A percentile compares a stretch with the other conserved stretches of the same genome.
Conservation (phyloP, 2,797 vertebrate genomes). For the Etheostoma nigrum region DNA sequence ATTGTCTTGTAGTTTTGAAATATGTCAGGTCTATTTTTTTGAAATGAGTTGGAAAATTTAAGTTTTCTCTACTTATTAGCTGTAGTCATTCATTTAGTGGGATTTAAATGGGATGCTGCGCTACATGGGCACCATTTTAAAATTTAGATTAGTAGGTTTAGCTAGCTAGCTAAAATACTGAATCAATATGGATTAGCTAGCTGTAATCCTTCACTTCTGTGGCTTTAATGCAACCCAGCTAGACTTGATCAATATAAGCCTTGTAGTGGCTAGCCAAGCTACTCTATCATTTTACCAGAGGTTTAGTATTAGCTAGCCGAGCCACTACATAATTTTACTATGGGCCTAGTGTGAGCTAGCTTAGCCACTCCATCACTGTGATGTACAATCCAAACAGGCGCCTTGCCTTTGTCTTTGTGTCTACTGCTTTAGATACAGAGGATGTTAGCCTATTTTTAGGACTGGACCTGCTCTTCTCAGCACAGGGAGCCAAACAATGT, state of each 20-base stretch:
- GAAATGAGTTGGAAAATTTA: not conserved
- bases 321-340: conserved; percentile 43
- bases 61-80: not conserved
- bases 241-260: conserved; percentile 39
- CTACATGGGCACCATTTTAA: not conserved
- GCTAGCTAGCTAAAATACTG: conserved; percentile 1
- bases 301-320: conserved; percentile 20
- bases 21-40: not conserved
- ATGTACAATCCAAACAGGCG: conserved; percentile 35
- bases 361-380: conserved; percentile 53
- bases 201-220: conserved; percentile 16
- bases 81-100: not conserved
- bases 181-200: conserved; percentile 7
- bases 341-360: conserved; percentile 22
- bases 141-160: not conserved
- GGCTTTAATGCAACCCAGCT: conserved; percentile 28
- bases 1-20: not conserved
- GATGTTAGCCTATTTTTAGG: conserved; percentile 1
- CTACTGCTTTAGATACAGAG: conserved; percentile 20
- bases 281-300: conserved; percentile 39
- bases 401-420: conserved; percentile 43
- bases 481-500: not conserved
- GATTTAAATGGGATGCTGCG: not conserved
- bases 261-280: conserved; percentile 33
- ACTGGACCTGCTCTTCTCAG: not conserved